Percentiles rank a stretch among this genome's conserved stretches.
Conservation (phyloP, 2,888 invertebrate species). For the Acheta domesticus region DNA sequence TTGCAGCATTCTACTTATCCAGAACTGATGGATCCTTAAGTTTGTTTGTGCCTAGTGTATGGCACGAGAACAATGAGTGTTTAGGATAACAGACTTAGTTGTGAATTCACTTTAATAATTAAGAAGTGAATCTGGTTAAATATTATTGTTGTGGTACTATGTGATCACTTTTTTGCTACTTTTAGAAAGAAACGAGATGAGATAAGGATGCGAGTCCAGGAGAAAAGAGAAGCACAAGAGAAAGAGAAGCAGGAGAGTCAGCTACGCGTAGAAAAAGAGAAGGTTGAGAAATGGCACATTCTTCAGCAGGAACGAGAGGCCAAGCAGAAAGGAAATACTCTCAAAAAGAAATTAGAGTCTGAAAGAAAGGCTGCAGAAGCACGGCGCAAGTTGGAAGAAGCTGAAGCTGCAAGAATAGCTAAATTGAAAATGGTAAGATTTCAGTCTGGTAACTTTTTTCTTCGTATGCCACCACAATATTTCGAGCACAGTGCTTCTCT, state of each 20-base stretch:
- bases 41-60: not conserved
- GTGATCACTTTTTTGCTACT: too few species aligned
- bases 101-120: too few species aligned
- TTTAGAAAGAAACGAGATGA: not conserved
- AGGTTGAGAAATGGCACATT: not conserved
- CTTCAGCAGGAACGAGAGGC: not conserved
- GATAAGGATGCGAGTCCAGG: not conserved
- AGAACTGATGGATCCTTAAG: not conserved
- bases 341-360: not conserved
- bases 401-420: not conserved
- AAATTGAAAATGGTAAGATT: not conserved
- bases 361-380: not conserved
- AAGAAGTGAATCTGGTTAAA: too few species aligned
- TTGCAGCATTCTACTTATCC: too few species aligned
- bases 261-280: not conserved
- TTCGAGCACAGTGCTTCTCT: too few species aligned
- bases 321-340: not conserved
- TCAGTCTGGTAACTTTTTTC: too few species aligned
- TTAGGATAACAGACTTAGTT: too few species aligned
- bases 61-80: too few species aligned
- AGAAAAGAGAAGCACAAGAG: not conserved
- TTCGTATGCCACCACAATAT: too few species aligned
- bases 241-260: not conserved
- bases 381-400: not conserved
- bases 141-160: too few species aligned